These are phyloP conservation scores for Pangasianodon hypophthalmus DNA, from an alignment of 2,113 vertebrate species.

Conservation along the genomic window DNA sequence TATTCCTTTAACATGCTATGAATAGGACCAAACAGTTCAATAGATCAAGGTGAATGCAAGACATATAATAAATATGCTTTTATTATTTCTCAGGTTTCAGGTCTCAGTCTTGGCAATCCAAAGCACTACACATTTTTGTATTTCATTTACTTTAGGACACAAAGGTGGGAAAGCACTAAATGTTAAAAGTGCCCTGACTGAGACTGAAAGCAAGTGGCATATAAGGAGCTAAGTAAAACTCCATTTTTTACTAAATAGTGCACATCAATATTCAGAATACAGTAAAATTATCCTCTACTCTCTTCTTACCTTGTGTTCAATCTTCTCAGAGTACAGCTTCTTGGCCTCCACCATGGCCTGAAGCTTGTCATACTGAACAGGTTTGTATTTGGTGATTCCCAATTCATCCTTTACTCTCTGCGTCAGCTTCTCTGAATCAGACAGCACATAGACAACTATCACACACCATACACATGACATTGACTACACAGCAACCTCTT, in stretches of 20 bases:
- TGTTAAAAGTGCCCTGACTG: not conserved
- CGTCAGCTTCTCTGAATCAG: slow-evolving; percentile 73
- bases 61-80: too few species aligned
- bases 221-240: not conserved
- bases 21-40: not conserved
- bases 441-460: slow-evolving; percentile 29
- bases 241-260: not conserved
- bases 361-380: slow-evolving; percentile 79
- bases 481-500: not conserved
- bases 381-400: slow-evolving; percentile 77
- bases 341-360: slow-evolving; percentile 77
- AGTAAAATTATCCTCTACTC: not conserved
- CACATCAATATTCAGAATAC: not conserved
- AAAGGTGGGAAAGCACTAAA: not conserved
- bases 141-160: not conserved
- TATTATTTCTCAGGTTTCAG: not conserved
- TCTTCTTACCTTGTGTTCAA: slow-evolving; percentile 81
- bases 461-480: not conserved
- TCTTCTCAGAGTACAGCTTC: slow-evolving; percentile 74
- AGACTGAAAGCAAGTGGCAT: not conserved
- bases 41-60: too few species aligned
- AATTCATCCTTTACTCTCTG: slow-evolving; percentile 73
- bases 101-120: not conserved
- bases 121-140: not conserved
- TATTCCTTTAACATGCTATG: not conserved